These are phyloP conservation scores for Zosterops borbonicus DNA, from an alignment of 2,113 vertebrate genomes.

Conservation along the genomic window DNA sequence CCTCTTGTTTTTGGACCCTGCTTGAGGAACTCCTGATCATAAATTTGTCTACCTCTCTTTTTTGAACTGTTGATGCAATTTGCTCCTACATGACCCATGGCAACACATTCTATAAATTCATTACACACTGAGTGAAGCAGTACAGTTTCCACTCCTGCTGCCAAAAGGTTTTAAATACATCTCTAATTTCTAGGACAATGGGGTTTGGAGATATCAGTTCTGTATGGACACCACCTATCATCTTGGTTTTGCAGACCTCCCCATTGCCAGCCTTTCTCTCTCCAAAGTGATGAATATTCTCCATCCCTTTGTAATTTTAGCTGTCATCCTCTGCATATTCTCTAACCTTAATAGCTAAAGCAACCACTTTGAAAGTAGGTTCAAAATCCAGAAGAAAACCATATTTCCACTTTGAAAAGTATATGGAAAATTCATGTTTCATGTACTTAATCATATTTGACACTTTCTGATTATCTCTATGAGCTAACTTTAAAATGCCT, in stretches of 20 bases:
- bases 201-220: not conserved
- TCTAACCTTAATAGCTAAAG: not conserved
- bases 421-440: not conserved
- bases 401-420: not conserved
- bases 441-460: not conserved
- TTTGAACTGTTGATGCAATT: not conserved
- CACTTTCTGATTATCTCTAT: not conserved
- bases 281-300: not conserved
- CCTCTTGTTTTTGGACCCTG: not conserved
- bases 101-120: not conserved
- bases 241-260: not conserved
- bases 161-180: not conserved
- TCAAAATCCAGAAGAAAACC: not conserved
- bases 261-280: not conserved
- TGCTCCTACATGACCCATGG: not conserved
- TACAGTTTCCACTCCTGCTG: not conserved
- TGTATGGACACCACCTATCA: not conserved
- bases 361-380: not conserved
- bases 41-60: not conserved
- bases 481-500: not conserved
- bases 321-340: not conserved
- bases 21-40: not conserved
- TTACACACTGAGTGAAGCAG: not conserved
- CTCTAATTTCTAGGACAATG: not conserved
- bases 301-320: not conserved